phyloP scores from a whole-genome alignment of 2,113 vertebrate genomes.

The Ictidomys tridecemlineatus region DNA sequence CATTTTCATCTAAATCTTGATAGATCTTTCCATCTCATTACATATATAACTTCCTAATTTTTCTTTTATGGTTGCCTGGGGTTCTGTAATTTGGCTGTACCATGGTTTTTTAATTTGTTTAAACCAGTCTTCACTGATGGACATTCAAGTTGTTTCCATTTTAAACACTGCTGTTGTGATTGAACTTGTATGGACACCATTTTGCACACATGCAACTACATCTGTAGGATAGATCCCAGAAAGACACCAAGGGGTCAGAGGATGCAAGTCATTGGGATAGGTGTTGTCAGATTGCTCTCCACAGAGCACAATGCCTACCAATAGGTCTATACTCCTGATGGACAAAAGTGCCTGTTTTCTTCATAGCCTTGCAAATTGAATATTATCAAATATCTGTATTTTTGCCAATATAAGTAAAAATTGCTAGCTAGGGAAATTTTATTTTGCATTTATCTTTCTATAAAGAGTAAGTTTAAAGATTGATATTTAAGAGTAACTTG shows the following conservation, averaged over 20 bases:
- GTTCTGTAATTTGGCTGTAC: background rate
- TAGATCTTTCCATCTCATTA: background rate
- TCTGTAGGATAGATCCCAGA: background rate
- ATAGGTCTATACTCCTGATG: background rate
- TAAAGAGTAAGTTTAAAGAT: background rate
- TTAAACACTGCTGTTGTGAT: background rate
- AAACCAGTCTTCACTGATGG: background rate
- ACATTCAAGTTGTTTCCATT: slow-evolving; percentile 27
- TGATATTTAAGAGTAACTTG: background rate
- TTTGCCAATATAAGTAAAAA: slow-evolving; percentile 36
- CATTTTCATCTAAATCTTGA: background rate
- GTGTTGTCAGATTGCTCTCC: background rate
- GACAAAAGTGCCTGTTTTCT: background rate
- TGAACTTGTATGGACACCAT: slow-evolving; percentile 4
- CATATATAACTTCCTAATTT: background rate
- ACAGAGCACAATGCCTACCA: background rate
- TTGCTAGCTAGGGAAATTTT: background rate
- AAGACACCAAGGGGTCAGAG: background rate
- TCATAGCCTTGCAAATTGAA: background rate
- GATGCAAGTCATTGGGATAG: background rate
- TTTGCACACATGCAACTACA: background rate
- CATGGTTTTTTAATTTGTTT: background rate
- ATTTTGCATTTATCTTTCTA: slow-evolving; percentile 13
- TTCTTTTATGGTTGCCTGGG: background rate
- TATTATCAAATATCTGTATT: background rate